Conservation (phyloP, 2,797 vertebrate genomes). For the Falco naumanni region DNA sequence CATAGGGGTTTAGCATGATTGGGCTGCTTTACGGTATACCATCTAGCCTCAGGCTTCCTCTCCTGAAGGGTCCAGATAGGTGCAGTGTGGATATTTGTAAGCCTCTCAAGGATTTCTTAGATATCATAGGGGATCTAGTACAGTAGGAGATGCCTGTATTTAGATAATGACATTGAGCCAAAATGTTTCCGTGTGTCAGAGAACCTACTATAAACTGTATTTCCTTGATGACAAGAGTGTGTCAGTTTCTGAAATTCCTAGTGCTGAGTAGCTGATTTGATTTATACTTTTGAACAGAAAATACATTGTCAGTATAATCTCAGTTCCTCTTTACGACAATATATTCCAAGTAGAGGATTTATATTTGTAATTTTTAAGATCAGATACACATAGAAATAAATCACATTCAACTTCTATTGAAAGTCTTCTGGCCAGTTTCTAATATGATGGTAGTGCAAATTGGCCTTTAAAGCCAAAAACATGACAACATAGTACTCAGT, state of each 20-base stretch:
- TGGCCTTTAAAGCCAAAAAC: background rate
- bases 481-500: background rate
- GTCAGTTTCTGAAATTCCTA: constrained; percentile 28
- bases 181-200: background rate
- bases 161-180: background rate
- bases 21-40: background rate
- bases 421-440: constrained; percentile 12
- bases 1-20: background rate
- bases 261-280: constrained; percentile 2
- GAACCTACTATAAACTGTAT: background rate
- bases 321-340: background rate
- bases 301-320: background rate
- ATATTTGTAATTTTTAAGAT: constrained; percentile 31
- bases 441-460: background rate
- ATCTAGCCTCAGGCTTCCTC: background rate
- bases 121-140: background rate
- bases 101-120: background rate
- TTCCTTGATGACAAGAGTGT: background rate
- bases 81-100: background rate
- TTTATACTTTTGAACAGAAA: constrained; percentile 19
- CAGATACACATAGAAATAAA: constrained; percentile 6
- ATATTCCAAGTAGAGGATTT: constrained; percentile 2
- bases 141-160: background rate
- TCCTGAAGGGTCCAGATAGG: background rate
- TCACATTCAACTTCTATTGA: background rate